Conservation (phyloP, 2,797 vertebrate species). For the Natrix natrix region DNA sequence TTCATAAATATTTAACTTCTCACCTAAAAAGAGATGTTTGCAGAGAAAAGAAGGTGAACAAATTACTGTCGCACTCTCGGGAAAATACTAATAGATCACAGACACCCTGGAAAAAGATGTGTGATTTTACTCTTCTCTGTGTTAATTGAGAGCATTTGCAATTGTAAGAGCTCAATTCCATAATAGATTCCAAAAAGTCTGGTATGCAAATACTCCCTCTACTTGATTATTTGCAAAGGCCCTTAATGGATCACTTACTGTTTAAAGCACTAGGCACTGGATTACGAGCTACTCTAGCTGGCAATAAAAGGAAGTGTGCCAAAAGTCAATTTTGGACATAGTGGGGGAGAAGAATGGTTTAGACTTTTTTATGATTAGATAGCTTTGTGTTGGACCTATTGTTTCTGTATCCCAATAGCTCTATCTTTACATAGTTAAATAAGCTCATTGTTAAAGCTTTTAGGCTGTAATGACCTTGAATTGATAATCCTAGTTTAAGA, state of each 20-base stretch:
- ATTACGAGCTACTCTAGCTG: neutral
- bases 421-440: neutral
- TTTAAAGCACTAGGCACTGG: neutral
- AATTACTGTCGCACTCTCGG: slow-evolving; percentile 31
- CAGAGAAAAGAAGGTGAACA: slow-evolving; percentile 35
- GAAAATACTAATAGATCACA: slow-evolving; percentile 32
- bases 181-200: neutral
- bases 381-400: neutral
- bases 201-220: neutral
- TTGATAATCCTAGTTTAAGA: neutral
- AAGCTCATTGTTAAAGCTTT: neutral
- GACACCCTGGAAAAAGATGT: slow-evolving; percentile 19
- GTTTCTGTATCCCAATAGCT: neutral
- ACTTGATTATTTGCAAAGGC: neutral
- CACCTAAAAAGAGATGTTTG: slow-evolving; percentile 42
- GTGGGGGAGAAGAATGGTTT: neutral
- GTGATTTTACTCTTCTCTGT: slow-evolving; percentile 18
- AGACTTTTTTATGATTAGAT: too few relatives aligned
- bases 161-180: neutral
- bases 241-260: neutral
- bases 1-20: slow-evolving; percentile 50
- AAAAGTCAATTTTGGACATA: neutral
- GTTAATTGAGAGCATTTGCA: slow-evolving; percentile 40
- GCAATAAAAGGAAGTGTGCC: neutral
- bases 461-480: neutral